Percentiles rank a stretch among this genome's conserved stretches.
phyloP scores from a whole-genome alignment of 2,797 vertebrate species.

The Enteromius thamalakanensis region DNA sequence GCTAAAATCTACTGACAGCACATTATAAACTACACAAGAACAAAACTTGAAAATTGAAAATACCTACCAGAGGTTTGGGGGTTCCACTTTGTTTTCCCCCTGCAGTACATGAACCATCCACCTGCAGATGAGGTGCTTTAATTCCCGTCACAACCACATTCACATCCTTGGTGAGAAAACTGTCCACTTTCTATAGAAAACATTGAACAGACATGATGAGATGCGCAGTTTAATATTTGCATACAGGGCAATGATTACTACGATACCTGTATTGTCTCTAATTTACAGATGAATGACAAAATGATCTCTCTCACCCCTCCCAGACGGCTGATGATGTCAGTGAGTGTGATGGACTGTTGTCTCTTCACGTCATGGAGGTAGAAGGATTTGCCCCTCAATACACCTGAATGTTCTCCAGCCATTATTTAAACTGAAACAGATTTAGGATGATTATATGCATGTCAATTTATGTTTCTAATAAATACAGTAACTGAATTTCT shows the following conservation, averaged over 20 bases:
- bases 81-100: slow-evolving; percentile 58
- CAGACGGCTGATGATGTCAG: slow-evolving; percentile 75
- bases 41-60: background rate
- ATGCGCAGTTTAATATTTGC: background rate
- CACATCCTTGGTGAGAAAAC: slow-evolving; percentile 92
- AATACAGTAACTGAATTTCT: background rate
- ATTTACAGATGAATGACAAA: background rate
- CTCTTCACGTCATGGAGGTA: slow-evolving; percentile 85
- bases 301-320: slow-evolving; percentile 79
- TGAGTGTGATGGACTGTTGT: slow-evolving; percentile 74
- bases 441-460: background rate
- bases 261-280: background rate
- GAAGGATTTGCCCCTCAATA: slow-evolving; percentile 81
- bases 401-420: slow-evolving; percentile 60
- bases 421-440: slow-evolving; percentile 7
- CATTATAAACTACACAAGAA: background rate
- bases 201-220: background rate
- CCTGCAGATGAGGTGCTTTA: slow-evolving; percentile 69
- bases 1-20: background rate
- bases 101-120: slow-evolving; percentile 8
- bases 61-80: slow-evolving; percentile 68
- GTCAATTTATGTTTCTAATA: background rate
- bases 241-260: background rate
- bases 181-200: slow-evolving; percentile 77
- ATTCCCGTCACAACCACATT: slow-evolving; percentile 84